Evolutionary conservation across 2,797 vertebrate species (phyloP), one percentile per base, ranked within the genome.

Genomic region (Rhincodon typus): DNA sequence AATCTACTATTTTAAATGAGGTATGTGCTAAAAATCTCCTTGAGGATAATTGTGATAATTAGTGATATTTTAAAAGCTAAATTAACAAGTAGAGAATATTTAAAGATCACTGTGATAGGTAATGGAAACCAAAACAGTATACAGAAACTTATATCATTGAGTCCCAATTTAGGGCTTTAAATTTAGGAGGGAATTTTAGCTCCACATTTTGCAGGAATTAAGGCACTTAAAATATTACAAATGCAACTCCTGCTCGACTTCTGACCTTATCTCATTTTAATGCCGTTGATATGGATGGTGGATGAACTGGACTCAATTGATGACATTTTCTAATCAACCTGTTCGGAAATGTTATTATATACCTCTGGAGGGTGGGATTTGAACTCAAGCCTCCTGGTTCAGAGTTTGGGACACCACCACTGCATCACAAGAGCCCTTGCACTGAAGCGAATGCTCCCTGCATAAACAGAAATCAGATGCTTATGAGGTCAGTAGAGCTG

Each of bases 1-100:
- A 77, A 77, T 95, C 94, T 95, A 50, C 69, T 53, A 46, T 50
- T 95, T 95, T 95, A 95, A 94, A 95, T 74, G 69, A 77, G 94
- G 42, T 74, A 46, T 74, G 38, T 94, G 94, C 94, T 70, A 74
- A 53, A 79, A 42, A 72, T 27, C 69, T 72, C 93, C 23, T 38
- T 69, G 67, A 94, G 53, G 46, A 57, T 95, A 94, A 95, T 95
- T 74, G 69, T 57, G 70, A 95, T 74, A 74, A 95, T 53, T 72
- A 95, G 94, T 77, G 30, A 74, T 95, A 95, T 95, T 94, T 95
- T 77, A 46, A 95, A 95, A 77, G 70, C 70, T 34, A 46, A 19
- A 77, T 34, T 46, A 74, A 53, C 25, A 34, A 50, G 67, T 25
- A 50, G 72, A 3, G 93, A 74, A 70, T 94, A 94, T 74, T 94